Percentiles rank a stretch among this genome's conserved stretches.
These are phyloP conservation scores for Escarpia spicata DNA, from an alignment of 2,888 invertebrate species.

Conservation along the genomic window DNA sequence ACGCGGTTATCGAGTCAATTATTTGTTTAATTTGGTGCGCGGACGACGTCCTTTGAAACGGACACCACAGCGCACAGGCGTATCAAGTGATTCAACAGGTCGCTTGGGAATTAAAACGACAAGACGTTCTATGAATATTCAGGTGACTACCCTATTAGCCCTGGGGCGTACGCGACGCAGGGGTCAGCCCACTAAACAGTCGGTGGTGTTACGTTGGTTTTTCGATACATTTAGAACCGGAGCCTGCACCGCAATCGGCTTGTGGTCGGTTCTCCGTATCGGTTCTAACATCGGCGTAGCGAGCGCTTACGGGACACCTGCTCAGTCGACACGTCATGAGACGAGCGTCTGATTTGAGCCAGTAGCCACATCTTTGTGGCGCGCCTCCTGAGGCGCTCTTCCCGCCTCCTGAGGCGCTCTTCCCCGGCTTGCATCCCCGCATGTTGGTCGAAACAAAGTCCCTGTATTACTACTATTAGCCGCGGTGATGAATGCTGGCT, in stretches of 20 bases:
- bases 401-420: neutral
- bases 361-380: neutral
- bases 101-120: neutral
- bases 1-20: neutral
- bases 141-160: neutral
- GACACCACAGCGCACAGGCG: neutral
- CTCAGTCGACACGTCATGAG: neutral
- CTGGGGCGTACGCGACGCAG: neutral
- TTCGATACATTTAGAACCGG: neutral
- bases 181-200: neutral
- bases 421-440: neutral
- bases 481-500: neutral
- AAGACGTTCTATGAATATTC: slow-evolving; percentile 11
- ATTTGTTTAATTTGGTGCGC: slow-evolving; percentile 3
- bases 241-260: neutral
- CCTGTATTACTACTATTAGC: neutral
- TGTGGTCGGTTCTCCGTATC: neutral
- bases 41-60: slow-evolving; percentile 10
- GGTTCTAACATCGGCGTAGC: neutral
- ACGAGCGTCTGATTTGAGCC: neutral
- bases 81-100: slow-evolving; percentile 4
- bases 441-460: neutral
- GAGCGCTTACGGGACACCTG: neutral
- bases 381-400: neutral
- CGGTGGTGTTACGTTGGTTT: neutral